Conservation (phyloP, 2,888 invertebrate genomes). For the Hydriomena furcata region DNA sequence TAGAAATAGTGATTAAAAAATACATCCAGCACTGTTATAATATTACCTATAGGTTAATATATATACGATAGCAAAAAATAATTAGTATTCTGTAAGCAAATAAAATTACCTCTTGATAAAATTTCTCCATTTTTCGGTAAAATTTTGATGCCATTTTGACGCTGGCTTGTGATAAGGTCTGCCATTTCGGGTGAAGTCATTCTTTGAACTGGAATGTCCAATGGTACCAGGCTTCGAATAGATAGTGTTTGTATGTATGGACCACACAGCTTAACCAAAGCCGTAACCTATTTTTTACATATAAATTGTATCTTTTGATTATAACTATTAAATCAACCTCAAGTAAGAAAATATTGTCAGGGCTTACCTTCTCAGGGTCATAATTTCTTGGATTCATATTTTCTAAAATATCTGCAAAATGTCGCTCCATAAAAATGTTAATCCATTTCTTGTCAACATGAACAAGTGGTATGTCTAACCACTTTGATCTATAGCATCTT, state of each 20-base stretch:
- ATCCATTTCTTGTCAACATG: conserved; percentile 65
- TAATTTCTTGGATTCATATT: conserved; percentile 75
- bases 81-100: no score
- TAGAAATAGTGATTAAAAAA: no score
- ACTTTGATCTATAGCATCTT: conserved; percentile 66
- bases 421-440: conserved; percentile 71
- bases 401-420: conserved; percentile 74
- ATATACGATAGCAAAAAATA: no score
- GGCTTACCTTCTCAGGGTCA: conserved; percentile 73
- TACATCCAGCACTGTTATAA: no score
- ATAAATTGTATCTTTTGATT: no score
- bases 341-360: no score
- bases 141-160: conserved; percentile 48
- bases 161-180: conserved; percentile 66
- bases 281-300: conserved; percentile 68
- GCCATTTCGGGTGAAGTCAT: conserved; percentile 75
- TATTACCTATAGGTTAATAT: no score
- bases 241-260: conserved; percentile 68
- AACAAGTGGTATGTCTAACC: conserved; percentile 56
- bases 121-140: conserved; percentile 47
- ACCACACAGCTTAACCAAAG: conserved; percentile 71
- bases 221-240: conserved; percentile 69
- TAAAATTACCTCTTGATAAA: conserved; percentile 56
- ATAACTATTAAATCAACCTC: no score
- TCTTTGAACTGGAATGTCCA: conserved; percentile 69